Base-by-base conservation (phyloP, 2,888 invertebrate genomes). In the Zygothrica quintamaculata region DNA sequence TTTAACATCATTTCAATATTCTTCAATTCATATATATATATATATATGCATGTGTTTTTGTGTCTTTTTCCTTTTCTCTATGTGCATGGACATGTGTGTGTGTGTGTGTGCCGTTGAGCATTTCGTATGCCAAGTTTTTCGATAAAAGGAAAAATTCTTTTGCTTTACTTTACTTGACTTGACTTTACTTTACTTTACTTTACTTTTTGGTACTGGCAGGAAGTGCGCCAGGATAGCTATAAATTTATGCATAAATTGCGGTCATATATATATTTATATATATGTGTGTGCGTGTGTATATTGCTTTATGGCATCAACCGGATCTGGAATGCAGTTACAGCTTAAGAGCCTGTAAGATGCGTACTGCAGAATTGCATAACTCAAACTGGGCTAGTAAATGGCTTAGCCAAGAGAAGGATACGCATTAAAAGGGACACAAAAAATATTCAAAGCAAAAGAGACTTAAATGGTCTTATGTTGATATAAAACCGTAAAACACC, bases 171-270 rank as follows among this genome's bases (percentile, higher is more conserved):
- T 39, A 18, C 29, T 29, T 59, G 40, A 39, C 31, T 47, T 71
- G 58, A 64, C 56, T 74, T 62, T 51, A 40, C 25, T 47, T 71
- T 64, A 64, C 56, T 74, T 62, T 51, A 40, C 25, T 50, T 55
- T 25, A 53, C n/a, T 51, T 29, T 46, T 43, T 18, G 9, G 8
- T 33, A 13, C 22, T 12, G 12, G 42, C 53, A 78, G 79, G 86
- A 80, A 84, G 81, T 84, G 66, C 70, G 61, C 65, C 65, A 61
- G 67, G 60, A 48, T 56, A 61, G 66, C 77, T 55, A 84, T 81
- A 81, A 80, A 81, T 86, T 80, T 66, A 55, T 74, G 76, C 82
- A 85, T 85, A 82, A 82, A 85, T 78, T 69, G 71, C 67, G 64
- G 60, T 11, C 62, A 33, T 62, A 68, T 48, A n/a, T n/a, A n/a